Evolutionary conservation across 2,797 vertebrate genomes (phyloP).

Genomic region (Myiothlypis coronata): DNA sequence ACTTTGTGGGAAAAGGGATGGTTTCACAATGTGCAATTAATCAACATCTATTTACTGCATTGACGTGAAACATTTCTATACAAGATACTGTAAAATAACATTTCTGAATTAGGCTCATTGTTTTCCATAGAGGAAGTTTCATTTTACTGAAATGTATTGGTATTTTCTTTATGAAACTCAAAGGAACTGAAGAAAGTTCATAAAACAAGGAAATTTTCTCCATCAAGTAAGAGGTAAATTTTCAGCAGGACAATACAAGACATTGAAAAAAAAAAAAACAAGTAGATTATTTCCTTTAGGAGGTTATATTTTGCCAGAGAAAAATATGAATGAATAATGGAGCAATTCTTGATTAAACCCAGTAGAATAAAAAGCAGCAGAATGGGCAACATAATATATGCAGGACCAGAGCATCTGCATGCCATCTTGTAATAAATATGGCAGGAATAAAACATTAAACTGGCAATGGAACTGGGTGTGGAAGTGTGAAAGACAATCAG

Average conservation of each 20-base stretch:
- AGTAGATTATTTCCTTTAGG: neutral
- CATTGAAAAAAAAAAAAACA: neutral
- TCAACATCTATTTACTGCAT: slow-evolving; percentile 1
- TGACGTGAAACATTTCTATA: neutral
- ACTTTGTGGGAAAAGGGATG: neutral
- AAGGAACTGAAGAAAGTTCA: neutral
- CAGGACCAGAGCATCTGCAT: neutral
- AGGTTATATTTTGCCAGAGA: neutral
- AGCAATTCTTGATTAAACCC: neutral
- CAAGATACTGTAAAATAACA: neutral
- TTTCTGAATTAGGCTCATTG: neutral
- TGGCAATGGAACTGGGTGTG: neutral
- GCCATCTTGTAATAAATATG: slow-evolving; percentile 6
- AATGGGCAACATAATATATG: neutral
- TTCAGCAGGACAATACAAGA: neutral
- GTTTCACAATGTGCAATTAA: slow-evolving; percentile 2
- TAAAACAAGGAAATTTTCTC: neutral
- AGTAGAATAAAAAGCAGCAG: neutral
- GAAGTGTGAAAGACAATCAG: neutral
- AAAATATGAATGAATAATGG: neutral
- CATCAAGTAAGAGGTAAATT: neutral
- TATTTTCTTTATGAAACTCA: neutral
- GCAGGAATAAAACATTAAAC: neutral
- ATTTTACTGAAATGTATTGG: neutral
- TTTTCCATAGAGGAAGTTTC: neutral